Evolutionary conservation across 2,113 vertebrate genomes (phyloP).

Genomic region (Elephas maximus): DNA sequence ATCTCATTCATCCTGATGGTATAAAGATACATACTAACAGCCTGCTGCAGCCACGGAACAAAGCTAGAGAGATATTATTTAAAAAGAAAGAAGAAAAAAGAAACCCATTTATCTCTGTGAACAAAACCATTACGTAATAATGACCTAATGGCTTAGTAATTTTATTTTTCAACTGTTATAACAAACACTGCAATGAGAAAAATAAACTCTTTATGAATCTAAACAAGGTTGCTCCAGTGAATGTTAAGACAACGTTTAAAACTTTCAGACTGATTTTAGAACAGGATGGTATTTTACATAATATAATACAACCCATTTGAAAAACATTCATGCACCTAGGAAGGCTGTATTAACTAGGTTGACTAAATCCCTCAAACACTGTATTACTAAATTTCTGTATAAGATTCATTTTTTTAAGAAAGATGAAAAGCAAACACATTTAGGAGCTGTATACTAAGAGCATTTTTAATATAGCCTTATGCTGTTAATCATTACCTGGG

Average conservation of each 20-base stretch:
- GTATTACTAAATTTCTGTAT: constrained; percentile 68
- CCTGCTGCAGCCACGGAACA: constrained; percentile 64
- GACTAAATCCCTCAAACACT: constrained; percentile 54
- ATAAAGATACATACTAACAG: constrained; percentile 80
- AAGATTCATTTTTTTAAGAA: constrained; percentile 73
- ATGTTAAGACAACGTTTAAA: constrained; percentile 62
- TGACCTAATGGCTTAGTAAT: constrained; percentile 52
- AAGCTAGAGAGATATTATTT: constrained; percentile 80
- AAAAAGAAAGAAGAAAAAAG: constrained; percentile 74
- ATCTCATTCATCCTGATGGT: constrained; percentile 74
- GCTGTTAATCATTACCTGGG: constrained; percentile 86
- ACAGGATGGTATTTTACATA: background rate
- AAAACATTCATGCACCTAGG: constrained; percentile 43
- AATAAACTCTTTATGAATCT: constrained; percentile 72
- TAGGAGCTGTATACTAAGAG: constrained; percentile 71
- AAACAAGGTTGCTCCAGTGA: constrained; percentile 42
- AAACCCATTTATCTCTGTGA: constrained; percentile 58
- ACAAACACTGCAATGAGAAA: constrained; percentile 72
- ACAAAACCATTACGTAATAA: constrained; percentile 67
- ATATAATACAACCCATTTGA: constrained; percentile 37
- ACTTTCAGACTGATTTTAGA: constrained; percentile 27
- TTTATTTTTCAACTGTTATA: constrained; percentile 78
- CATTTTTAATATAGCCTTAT: constrained; percentile 82
- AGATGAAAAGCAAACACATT: constrained; percentile 80
- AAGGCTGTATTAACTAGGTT: constrained; percentile 40